phyloP scores from a whole-genome alignment of 2,797 vertebrate species.

The Harpagifer antarcticus region DNA sequence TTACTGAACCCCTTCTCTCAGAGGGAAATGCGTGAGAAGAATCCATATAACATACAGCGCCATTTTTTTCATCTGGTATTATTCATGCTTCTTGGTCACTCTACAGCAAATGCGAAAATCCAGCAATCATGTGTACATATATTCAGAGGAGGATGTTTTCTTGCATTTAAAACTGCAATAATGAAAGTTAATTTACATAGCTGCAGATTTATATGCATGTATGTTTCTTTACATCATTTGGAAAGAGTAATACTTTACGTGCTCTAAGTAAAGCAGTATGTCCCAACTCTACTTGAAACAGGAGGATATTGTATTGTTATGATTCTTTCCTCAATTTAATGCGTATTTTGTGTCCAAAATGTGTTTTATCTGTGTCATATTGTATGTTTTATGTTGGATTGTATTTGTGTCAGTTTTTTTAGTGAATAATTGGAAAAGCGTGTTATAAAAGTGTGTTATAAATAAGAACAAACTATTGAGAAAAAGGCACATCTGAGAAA shows the following conservation, averaged over 20 bases:
- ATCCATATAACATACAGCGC: slow-evolving; percentile 79
- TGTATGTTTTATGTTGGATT: slow-evolving; percentile 1
- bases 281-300: slow-evolving; percentile 1
- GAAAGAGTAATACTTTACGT: background rate
- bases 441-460: background rate
- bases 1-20: slow-evolving; percentile 85
- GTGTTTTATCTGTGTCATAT: slow-evolving; percentile 4
- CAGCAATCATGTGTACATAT: slow-evolving; percentile 43
- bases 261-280: slow-evolving; percentile 2
- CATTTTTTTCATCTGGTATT: slow-evolving; percentile 70
- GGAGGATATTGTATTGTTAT: background rate
- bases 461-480: slow-evolving; percentile 9
- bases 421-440: background rate
- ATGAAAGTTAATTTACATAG: slow-evolving; percentile 23
- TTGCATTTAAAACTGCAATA: slow-evolving; percentile 24
- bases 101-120: slow-evolving; percentile 64
- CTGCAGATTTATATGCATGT: slow-evolving; percentile 5
- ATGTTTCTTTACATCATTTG: slow-evolving; percentile 2
- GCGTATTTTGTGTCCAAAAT: background rate
- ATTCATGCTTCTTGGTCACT: slow-evolving; percentile 72
- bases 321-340: background rate
- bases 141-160: slow-evolving; percentile 32
- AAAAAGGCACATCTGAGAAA: slow-evolving; percentile 36
- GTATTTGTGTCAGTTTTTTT: background rate
- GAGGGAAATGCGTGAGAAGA: slow-evolving; percentile 84